phyloP scores from a whole-genome alignment of 2,113 vertebrate species.

The Sinocyclocheilus maitianheensis region DNA sequence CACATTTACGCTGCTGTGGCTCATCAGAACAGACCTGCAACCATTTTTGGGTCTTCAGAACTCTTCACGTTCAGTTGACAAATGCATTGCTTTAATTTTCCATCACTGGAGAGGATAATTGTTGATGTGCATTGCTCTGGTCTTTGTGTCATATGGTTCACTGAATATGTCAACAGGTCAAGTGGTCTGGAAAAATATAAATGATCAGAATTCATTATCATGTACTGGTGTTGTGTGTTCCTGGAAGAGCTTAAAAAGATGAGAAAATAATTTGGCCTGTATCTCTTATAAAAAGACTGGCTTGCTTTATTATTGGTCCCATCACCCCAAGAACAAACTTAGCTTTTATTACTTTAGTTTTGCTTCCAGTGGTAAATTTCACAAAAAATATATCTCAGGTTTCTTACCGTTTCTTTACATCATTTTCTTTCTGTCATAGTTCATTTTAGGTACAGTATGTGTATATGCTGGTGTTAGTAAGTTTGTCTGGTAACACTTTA shows the following conservation, averaged over 20 bases:
- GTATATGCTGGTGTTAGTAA: not conserved
- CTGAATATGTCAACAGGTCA: conserved; percentile 41
- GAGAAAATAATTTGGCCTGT: not conserved
- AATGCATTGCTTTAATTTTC: conserved; percentile 43
- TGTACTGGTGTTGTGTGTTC: conserved; percentile 36
- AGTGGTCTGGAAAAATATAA: conserved; percentile 44
- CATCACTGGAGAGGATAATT: conserved; percentile 49
- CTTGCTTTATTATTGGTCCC: not conserved
- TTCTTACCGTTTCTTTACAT: not conserved
- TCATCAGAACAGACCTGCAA: not conserved
- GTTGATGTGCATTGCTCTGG: conserved; percentile 43
- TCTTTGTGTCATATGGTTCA: conserved; percentile 50
- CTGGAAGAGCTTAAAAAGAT: conserved; percentile 2
- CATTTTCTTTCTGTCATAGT: not conserved
- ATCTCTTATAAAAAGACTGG: not conserved
- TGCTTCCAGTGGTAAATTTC: not conserved
- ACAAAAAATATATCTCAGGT: not conserved
- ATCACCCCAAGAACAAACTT: not conserved
- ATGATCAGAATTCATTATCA: conserved; percentile 51
- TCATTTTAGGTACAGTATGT: not conserved
- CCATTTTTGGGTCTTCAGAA: not conserved
- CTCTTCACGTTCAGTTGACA: conserved; percentile 14
- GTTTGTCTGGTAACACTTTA: not conserved
- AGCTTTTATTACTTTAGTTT: not conserved
- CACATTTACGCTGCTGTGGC: not conserved